Conservation (phyloP, 2,888 invertebrate genomes). For the Pristionchus mayeri region DNA sequence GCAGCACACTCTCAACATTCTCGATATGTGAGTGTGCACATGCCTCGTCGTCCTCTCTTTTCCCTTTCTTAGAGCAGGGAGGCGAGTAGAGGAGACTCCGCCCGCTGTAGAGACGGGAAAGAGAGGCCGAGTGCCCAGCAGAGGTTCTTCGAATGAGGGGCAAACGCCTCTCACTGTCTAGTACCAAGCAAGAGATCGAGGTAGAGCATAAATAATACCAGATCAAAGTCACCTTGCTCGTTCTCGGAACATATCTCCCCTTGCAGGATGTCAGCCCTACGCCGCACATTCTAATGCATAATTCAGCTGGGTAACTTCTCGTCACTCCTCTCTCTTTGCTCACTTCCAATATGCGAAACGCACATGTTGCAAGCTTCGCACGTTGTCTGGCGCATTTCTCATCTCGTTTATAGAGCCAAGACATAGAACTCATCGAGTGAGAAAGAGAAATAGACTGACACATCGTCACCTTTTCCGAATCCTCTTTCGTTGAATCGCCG, state of each 20-base stretch:
- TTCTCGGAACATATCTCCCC: background rate
- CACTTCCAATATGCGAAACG: conserved; percentile 13
- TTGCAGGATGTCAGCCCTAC: background rate
- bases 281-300: background rate
- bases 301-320: conserved; percentile 7
- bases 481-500: background rate
- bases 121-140: background rate
- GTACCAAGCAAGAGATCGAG: background rate
- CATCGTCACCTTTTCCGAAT: conserved; percentile 26
- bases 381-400: background rate
- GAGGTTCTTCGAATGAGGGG: conserved; percentile 37
- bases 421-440: background rate
- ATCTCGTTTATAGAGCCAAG: background rate
- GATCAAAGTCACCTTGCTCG: background rate
- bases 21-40: conserved; percentile 4
- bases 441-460: background rate
- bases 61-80: conserved; percentile 13
- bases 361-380: conserved; percentile 16
- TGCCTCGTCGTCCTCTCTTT: background rate
- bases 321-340: conserved; percentile 8
- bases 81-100: background rate
- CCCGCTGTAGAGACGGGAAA: background rate
- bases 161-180: conserved; percentile 20
- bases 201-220: no score
- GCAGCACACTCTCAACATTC: conserved; percentile 48